Evolutionary conservation across 1,140 invertebrate genomes (phyloP).

Genomic region (Periplaneta americana): DNA sequence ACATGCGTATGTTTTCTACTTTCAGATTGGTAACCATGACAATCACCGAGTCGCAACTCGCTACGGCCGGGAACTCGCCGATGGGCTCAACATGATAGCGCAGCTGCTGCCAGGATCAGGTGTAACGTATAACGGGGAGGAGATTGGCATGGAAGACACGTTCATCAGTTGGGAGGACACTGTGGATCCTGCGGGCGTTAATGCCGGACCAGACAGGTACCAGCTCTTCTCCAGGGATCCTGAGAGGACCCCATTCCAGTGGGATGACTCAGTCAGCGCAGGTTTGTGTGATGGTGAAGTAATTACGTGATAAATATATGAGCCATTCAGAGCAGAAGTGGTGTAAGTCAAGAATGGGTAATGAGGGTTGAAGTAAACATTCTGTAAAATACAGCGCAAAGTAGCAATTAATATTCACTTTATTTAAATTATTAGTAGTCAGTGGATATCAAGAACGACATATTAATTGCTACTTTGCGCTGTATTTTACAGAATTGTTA

Average conservation of each 20-base stretch:
- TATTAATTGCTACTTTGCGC: no score
- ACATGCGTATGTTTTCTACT: no score
- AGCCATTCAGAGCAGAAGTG: no score
- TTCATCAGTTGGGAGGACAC: conserved; percentile 45
- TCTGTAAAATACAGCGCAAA: no score
- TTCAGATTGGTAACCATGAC: conserved; percentile 66
- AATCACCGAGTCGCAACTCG: conserved; percentile 56
- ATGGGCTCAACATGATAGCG: conserved; percentile 68
- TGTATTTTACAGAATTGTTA: no score
- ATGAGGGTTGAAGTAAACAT: no score
- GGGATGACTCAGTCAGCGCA: conserved; percentile 53
- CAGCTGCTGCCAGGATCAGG: conserved; percentile 70
- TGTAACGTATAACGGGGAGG: conserved; percentile 80
- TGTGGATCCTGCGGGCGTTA: conserved; percentile 49
- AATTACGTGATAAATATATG: not conserved
- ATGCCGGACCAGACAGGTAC: conserved; percentile 46
- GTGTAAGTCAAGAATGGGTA: no score
- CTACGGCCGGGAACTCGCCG: conserved; percentile 54
- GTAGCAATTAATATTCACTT: no score
- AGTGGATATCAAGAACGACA: no score
- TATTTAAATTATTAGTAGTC: no score
- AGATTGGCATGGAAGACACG: conserved; percentile 73
- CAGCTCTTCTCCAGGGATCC: conserved; percentile 54
- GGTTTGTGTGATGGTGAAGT: conserved; percentile 38
- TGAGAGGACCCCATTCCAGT: conserved; percentile 67